phyloP scores from a whole-genome alignment of 2,113 vertebrate genomes.

The Bolborhynchus lineola region DNA sequence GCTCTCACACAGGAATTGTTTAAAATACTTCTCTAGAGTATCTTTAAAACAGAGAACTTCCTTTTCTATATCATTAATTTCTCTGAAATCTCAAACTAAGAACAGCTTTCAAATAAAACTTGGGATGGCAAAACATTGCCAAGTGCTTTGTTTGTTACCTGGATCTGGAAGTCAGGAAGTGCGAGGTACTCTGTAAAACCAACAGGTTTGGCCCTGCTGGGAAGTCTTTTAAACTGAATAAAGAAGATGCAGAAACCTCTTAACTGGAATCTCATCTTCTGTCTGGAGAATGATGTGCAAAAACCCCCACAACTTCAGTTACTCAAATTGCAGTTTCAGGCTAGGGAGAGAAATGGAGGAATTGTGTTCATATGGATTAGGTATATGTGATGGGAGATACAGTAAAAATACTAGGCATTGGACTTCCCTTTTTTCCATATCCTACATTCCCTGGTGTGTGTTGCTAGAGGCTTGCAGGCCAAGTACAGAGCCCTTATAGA shows the following conservation, averaged over 20 bases:
- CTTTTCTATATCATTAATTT: background rate
- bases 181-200: background rate
- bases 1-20: background rate
- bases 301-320: background rate
- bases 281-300: background rate
- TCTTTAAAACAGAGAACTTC: background rate
- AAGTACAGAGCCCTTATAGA: background rate
- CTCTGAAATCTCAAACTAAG: background rate
- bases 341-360: background rate
- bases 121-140: background rate
- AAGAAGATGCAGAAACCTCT: background rate
- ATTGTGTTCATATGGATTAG: fast-evolving
- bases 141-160: background rate
- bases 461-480: background rate
- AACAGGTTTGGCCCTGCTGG: background rate
- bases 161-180: background rate
- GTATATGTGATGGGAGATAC: background rate
- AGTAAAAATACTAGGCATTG: background rate
- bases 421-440: background rate
- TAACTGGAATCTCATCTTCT: background rate
- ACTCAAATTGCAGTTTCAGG: background rate
- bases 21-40: background rate
- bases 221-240: background rate
- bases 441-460: background rate
- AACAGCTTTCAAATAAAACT: background rate